Evolutionary conservation across 2,113 vertebrate species (phyloP).

Genomic region (Hyperopisus bebe): DNA sequence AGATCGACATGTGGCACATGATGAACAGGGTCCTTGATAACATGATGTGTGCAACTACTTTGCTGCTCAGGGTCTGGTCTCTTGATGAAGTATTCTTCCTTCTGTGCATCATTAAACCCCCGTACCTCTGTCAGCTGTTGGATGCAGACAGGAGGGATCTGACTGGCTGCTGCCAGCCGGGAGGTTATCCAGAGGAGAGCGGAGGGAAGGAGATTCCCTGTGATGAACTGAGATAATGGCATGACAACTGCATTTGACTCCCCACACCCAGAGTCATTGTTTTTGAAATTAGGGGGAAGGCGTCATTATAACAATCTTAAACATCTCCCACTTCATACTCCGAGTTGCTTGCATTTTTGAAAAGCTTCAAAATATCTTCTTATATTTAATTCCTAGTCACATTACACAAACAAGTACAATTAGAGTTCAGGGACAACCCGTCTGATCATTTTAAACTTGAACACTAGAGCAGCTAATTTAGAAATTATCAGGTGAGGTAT

Average conservation of each 20-base stretch:
- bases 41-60: conserved; percentile 29
- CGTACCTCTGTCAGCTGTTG: conserved; percentile 35
- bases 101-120: conserved; percentile 39
- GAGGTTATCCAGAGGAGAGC: conserved; percentile 35
- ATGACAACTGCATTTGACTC: conserved; percentile 15
- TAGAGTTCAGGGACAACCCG: neutral
- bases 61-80: conserved; percentile 15
- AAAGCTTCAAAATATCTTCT: neutral
- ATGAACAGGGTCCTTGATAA: conserved; percentile 30
- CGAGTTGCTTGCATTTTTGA: conserved; percentile 23
- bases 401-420: neutral
- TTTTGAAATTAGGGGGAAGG: conserved; percentile 24
- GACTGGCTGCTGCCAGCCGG: conserved; percentile 29
- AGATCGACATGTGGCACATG: conserved; percentile 41
- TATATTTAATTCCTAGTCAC: neutral
- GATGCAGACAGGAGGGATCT: conserved; percentile 27
- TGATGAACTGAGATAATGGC: conserved; percentile 27
- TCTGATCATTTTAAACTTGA: neutral
- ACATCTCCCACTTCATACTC: neutral
- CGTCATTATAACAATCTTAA: conserved; percentile 17
- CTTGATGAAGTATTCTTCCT: conserved; percentile 42
- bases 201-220: conserved; percentile 28
- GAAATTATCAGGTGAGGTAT: neutral
- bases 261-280: neutral
- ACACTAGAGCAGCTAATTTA: neutral